A percentile compares a stretch with the other conserved stretches of the same genome.
These are phyloP conservation scores for Lamellibrachia satsuma DNA, from an alignment of 2,888 invertebrate genomes.

Conservation along the genomic window DNA sequence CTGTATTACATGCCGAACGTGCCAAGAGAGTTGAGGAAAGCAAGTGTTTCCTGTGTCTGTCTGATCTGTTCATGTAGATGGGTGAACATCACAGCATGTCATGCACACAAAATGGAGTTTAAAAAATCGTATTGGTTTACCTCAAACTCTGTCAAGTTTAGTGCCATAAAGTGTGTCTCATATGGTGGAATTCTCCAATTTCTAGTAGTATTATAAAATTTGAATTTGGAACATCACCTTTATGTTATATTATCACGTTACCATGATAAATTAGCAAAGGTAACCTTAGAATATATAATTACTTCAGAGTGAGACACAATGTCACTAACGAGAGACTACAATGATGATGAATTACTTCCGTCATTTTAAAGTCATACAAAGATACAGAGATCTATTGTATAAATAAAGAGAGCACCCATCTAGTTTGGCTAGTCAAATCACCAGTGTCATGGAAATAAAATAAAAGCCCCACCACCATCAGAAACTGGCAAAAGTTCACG, in stretches of 20 bases:
- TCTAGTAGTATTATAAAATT: neutral
- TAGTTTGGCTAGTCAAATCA: too few species aligned
- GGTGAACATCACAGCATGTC: neutral
- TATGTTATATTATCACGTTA: neutral
- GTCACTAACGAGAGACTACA: neutral
- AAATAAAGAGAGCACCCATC: too few species aligned
- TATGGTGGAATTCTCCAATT: neutral
- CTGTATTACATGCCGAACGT: neutral
- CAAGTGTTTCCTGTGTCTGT: neutral
- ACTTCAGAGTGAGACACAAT: neutral
- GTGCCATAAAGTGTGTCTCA: neutral
- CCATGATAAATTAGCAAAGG: neutral
- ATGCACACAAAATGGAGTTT: neutral
- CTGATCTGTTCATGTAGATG: neutral
- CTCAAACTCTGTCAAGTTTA: neutral
- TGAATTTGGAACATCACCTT: neutral
- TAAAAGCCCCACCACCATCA: too few species aligned
- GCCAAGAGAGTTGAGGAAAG: neutral
- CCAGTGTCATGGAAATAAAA: too few species aligned
- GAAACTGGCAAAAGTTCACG: too few species aligned
- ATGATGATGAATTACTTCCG: neutral
- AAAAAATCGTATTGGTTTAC: neutral
- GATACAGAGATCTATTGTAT: too few species aligned
- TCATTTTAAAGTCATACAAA: neutral
- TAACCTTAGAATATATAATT: neutral